Evolutionary conservation across 2,113 vertebrate genomes (phyloP), one percentile per base, ranked within the genome.

Genomic region (Zosterops borbonicus): DNA sequence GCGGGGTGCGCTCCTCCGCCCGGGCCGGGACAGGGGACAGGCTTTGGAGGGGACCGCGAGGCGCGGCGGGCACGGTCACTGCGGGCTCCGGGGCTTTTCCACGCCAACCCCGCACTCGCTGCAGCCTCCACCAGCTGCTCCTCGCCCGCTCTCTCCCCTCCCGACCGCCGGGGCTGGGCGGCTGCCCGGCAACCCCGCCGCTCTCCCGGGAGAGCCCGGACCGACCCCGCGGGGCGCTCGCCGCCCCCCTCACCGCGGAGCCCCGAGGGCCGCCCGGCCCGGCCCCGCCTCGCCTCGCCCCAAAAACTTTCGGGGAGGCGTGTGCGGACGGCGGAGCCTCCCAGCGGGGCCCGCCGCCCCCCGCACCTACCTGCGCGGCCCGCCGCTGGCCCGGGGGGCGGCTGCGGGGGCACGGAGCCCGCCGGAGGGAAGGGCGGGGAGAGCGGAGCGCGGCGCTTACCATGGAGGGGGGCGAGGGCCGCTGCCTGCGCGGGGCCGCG

Each of bases 131-230:
- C 42, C 67, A 12, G 62, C 1, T 24, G 83, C 68, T 19, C 37
- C 62, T 16, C 56, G 3, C 29, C 59, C 68, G 37, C 44, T 52
- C 68, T 58, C 24, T 6, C 53, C 53, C 47, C 77, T 39, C 35
- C 59, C 0, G 3, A 19, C 4, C 28, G 25, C 69, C 31, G 12
- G 16, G 27, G 22, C 0, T 6, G 24, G 2, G 78, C 58, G 6
- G 49, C 69, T 39, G 73, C 63, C 49, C 47, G 12, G 62, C 68
- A 31, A 15, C 37, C 29, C 55, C n/a, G 4, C 28, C 8, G 53
- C 2, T 28, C 33, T 33, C 41, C 37, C 49, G 2, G 46, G 37
- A 37, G 7, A 85, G 79, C 79, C 42, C 35, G 0, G 1, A 27
- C 29, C 28, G 22, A 28, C 27, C 29, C 6, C 19, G 9, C n/a